Evolutionary conservation across 2,888 invertebrate species (phyloP).

Genomic region (Mesorhabditis sp.): DNA sequence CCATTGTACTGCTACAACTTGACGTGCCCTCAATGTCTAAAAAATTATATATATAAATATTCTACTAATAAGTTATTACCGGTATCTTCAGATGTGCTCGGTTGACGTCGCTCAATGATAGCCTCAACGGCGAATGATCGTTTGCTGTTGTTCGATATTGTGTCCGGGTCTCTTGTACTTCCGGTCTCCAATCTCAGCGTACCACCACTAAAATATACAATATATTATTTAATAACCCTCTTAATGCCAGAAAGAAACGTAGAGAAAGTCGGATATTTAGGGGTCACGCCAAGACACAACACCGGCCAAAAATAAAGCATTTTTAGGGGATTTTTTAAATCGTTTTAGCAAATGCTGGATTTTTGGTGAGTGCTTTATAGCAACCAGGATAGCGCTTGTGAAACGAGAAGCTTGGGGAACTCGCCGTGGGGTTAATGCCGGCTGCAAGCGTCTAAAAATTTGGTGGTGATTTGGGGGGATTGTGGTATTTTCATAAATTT

Average conservation of each 20-base stretch:
- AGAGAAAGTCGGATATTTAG: no score
- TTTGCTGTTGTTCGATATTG: neutral
- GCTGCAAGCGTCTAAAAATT: no score
- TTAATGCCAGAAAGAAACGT: neutral
- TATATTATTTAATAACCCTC: neutral
- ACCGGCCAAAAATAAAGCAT: no score
- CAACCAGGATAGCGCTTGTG: no score
- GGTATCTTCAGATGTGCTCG: neutral
- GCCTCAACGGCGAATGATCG: conserved; percentile 9
- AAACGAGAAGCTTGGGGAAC: no score
- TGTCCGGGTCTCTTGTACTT: conserved; percentile 8
- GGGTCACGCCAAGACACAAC: no score
- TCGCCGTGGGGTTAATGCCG: no score
- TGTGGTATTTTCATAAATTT: no score
- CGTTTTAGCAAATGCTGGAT: no score
- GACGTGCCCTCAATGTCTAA: neutral
- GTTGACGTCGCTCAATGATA: neutral
- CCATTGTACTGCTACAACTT: neutral
- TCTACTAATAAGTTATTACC: neutral
- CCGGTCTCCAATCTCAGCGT: conserved; percentile 17
- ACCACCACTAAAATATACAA: conserved; percentile 17
- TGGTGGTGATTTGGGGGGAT: no score
- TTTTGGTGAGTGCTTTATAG: no score
- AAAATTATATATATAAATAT: neutral
- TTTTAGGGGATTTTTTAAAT: no score